phyloP scores from a whole-genome alignment of 1,140 invertebrate species.

The Diploscapter pachys region DNA sequence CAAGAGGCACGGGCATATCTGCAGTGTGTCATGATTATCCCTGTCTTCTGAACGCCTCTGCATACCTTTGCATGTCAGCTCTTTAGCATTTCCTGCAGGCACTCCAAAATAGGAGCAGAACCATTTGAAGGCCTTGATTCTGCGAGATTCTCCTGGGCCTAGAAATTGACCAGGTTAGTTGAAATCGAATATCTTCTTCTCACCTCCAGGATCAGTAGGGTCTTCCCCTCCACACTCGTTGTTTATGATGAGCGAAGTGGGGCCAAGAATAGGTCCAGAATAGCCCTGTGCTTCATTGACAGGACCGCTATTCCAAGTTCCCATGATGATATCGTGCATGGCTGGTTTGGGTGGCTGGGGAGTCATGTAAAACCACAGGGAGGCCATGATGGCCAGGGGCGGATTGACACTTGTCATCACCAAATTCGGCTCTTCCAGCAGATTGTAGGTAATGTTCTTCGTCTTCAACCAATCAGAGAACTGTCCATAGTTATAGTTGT shows the following conservation, averaged over 20 bases:
- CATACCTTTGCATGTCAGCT: conserved; percentile 49
- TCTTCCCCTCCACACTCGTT: conserved; percentile 57
- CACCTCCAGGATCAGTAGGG: conserved; percentile 40
- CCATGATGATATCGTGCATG: conserved; percentile 58
- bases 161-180: background rate
- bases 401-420: conserved; percentile 55
- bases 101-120: conserved; percentile 52
- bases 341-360: conserved; percentile 57
- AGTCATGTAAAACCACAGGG: conserved; percentile 57
- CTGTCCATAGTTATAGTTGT: conserved; percentile 58
- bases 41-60: too few species aligned
- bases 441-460: conserved; percentile 44
- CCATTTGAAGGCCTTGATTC: conserved; percentile 58
- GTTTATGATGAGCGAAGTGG: conserved; percentile 55
- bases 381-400: conserved; percentile 54
- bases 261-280: conserved; percentile 52
- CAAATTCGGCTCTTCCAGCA: conserved; percentile 53
- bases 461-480: conserved; percentile 45
- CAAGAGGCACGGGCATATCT: conserved; percentile 37
- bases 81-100: conserved; percentile 37
- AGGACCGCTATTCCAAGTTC: conserved; percentile 52
- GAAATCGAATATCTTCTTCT: background rate
- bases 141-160: conserved; percentile 47
- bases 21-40: background rate
- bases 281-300: conserved; percentile 47